Base-by-base conservation (phyloP, 2,113 vertebrate species). In the Mesoclemmys tuberculata region DNA sequence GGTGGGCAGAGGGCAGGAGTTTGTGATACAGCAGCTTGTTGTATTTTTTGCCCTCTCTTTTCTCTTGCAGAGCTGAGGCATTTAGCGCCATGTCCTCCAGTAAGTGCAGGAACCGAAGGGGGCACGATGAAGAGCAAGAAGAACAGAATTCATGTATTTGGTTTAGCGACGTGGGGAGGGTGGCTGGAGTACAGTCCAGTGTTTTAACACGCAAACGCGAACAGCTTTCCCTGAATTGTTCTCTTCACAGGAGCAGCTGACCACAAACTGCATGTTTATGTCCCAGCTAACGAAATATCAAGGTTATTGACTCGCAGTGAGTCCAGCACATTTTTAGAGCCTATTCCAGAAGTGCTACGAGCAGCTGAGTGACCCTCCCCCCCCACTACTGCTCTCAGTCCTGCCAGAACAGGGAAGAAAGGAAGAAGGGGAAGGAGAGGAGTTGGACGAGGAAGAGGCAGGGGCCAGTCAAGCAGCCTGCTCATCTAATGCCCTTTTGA, bases 81-180 rank as follows among this genome's bases (percentile, higher is more conserved):
- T 93, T 41, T 81, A 54, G 85, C 82, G 87, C 44, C 80, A 52
- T 92, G 38, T 52, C 44, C 61, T 64, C 54, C 16, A 81, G 68
- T 38, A 75, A 87, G 3, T 87, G 91, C 83, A 82, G 55, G 52
- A 95, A 90, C 48, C 78, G 19, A 79, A 78, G 44, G 74, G 92
- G 87, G 91, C 80, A 93, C 84, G 55, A 51, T 38, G 94, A 95
- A 94, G 90, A 74, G 88, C 38, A 38, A 89, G 68, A 85, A 91
- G 83, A 93, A 82, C 54, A 92, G 54, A 89, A 93, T 85, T 82
- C 90, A 92, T 93, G 94, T 96, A 91, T 95, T 97, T 96, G 90
- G 89, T 91, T 94, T 92, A 90, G 80, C 38, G 85, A 83, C 91
- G 75, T 54, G 75, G 80, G 44, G n/a, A 95, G 77, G 85, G 51